A percentile compares a stretch with the other conserved stretches of the same genome.
phyloP scores from a whole-genome alignment of 92 coral and sea anemone species.

The Phymanthus crucifer region DNA sequence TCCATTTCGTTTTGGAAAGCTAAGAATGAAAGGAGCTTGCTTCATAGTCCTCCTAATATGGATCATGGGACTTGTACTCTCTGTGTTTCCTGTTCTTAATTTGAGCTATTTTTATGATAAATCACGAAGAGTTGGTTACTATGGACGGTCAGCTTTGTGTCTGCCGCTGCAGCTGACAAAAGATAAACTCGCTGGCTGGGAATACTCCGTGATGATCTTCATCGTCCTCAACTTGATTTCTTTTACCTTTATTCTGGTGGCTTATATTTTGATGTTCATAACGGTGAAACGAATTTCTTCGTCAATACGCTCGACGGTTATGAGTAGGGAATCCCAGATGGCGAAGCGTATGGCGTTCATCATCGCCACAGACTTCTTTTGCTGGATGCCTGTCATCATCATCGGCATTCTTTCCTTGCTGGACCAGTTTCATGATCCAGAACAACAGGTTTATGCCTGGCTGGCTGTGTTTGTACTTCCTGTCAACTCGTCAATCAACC shows the following conservation, averaged over 20 bases:
- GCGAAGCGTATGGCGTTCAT: slow-evolving; percentile 81
- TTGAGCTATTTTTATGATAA: slow-evolving; percentile 60
- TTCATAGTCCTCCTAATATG: slow-evolving; percentile 45
- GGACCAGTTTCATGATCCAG: slow-evolving; percentile 75
- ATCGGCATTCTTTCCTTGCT: slow-evolving; percentile 70
- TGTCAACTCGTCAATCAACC: slow-evolving; percentile 78
- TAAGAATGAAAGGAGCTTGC: background rate
- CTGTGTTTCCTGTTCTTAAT: slow-evolving; percentile 56
- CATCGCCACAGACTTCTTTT: slow-evolving; percentile 71
- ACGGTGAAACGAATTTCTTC: slow-evolving; percentile 53
- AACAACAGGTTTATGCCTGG: slow-evolving; percentile 80
- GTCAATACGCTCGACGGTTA: slow-evolving; percentile 71
- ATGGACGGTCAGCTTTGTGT: slow-evolving; percentile 83
- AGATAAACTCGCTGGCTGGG: slow-evolving; percentile 76
- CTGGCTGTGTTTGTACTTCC: slow-evolving; percentile 91
- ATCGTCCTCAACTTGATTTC: slow-evolving; percentile 68
- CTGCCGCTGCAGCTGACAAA: slow-evolving; percentile 72
- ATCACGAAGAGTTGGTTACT: slow-evolving; percentile 51
- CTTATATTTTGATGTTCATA: slow-evolving; percentile 71
- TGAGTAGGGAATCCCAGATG: slow-evolving; percentile 71
- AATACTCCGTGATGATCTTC: slow-evolving; percentile 70
- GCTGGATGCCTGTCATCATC: slow-evolving; percentile 92
- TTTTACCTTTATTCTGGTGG: slow-evolving; percentile 63
- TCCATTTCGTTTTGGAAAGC: slow-evolving; percentile 4
- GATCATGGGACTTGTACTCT: slow-evolving; percentile 51